Evolutionary conservation across 2,113 vertebrate genomes (phyloP), one percentile per base, ranked within the genome.

Genomic region (Papio anubis): DNA sequence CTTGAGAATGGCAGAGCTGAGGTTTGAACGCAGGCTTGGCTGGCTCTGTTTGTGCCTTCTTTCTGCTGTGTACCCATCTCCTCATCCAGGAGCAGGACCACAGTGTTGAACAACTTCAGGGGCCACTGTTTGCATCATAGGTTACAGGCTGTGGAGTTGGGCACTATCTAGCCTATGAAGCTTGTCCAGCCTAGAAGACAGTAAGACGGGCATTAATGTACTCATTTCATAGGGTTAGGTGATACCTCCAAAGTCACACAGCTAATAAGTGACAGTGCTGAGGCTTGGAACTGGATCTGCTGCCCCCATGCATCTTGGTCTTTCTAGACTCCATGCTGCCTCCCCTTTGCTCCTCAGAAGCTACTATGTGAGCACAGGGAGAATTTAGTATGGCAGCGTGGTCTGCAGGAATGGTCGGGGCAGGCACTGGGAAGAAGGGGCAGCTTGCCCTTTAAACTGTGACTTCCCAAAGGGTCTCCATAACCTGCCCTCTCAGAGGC

Each of bases 41-140:
- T 40, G 2, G 30, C n/a, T 79, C 27, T 0, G 0, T 50, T 16
- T 16, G 5, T 86, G 79, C n/a, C 50, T 78, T 92, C 35, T 75
- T 79, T 55, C 7, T 64, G 5, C 40, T 64, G 50, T 10, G 2
- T 8, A 81, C 21, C 61, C 75, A 8, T n/a, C 20, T 50, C 52
- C 27, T 66, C 14, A 48, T 25, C 27, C 79, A 35, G 86, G 52
- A 90, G 18, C 45, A 82, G 21, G 38, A 27, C 50, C 3, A 5
- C 43, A 64, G 4, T 27, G n/a, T 61, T 13, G 2, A 23, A 32
- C 12, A 89, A 1, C 32, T 21, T 43, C 64, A 64, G 6, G 18
- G 7, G 25, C 5, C 1, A 1, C 50, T 23, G 1, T 73, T 66
- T 16, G 25, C 38, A 5, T 13, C 23, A 0, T 2, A n/a, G 16